Evolutionary conservation across 2,888 invertebrate genomes (phyloP), one percentile per base, ranked within the genome.

Genomic region (Amorpha juglandis): DNA sequence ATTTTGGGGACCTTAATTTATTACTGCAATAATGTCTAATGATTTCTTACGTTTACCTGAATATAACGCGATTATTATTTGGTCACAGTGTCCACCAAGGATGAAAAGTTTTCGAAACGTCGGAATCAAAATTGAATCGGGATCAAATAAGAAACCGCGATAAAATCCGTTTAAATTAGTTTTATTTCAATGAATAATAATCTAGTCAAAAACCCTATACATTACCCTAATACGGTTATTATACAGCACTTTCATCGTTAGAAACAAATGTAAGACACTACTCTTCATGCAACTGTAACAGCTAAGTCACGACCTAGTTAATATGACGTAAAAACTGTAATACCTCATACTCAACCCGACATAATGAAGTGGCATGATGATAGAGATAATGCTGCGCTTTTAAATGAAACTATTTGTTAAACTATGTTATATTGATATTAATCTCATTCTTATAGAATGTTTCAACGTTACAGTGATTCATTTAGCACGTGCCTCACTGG

Each of bases 291-390:
- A 58, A 19, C 16, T 19, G 38, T 19, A 42, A 38, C 38, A 58
- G 53, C 11, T 11, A 58, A 38, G 58, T 12, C 19, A 58, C 58
- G 58, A 16, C 42, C 58, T 19, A 58, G 16, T 58, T 58, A 38
- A 19, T 19, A 19, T 58, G 58, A 58, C 6, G 38, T 38, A 58
- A 58, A 58, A 58, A 58, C 33, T 58, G 42, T 58, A 58, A 58
- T 19, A 38, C 58, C 19, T 11, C 38, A 38, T 38, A 58, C 38
- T n/a, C 19, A 6, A 12, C 42, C 8, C 19, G 42, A 38, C 19
- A 19, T 21, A 19, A 42, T 19, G 42, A 19, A 42, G 38, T 42
- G 42, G 19, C 38, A 19, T 42, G 42, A 42, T 58, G 42, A 12
- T 19, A 11, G 19, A 58, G 38, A 42, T 42, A 16, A 38, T 6